Base-by-base conservation (phyloP, 2,888 invertebrate genomes). In the Scelioninae gen. 1 region DNA sequence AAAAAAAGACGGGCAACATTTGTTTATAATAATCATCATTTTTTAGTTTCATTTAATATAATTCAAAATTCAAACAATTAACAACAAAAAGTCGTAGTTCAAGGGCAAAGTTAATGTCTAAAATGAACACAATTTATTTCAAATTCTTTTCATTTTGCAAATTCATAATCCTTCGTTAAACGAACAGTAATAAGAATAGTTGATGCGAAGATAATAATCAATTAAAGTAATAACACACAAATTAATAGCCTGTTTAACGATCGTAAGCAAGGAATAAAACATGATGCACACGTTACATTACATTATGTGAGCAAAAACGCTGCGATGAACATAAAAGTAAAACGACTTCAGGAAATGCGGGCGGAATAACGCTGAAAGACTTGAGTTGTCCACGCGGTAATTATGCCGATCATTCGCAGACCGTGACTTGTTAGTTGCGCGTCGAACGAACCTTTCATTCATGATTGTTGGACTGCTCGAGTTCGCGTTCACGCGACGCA, bases 361-460 rank as follows among this genome's bases (percentile, higher is more conserved):
- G 86, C 85, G 85, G 85, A 87, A 89, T 85, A 87, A 86, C 71
- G 84, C 83, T 85, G 86, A 82, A 84, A 86, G 85, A 82, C 85
- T 88, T 86, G 84, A 84, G 86, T 87, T 83, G 88, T 87, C 87
- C 88, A 88, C 78, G 85, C 85, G 82, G 87, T 89, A 90, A 90
- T 91, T 89, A 89, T 87, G 83, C 84, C 79, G 85, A 84, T 80
- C 87, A 87, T 88, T 87, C 87, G 87, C 87, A 86, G 88, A 89
- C 88, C 88, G 88, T 88, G 87, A 89, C 89, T 89, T 86, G 88
- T 90, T 89, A 88, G 88, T 86, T 86, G 85, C 83, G 85, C 85
- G 86, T 51, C 82, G 78, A 79, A 82, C 77, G 82, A 81, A 85
- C 82, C 86, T 86, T 84, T 86, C 88, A 88, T 87, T 87, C 87